Conservation (phyloP, 2,888 invertebrate species). For the Polymixis flavicincta region DNA sequence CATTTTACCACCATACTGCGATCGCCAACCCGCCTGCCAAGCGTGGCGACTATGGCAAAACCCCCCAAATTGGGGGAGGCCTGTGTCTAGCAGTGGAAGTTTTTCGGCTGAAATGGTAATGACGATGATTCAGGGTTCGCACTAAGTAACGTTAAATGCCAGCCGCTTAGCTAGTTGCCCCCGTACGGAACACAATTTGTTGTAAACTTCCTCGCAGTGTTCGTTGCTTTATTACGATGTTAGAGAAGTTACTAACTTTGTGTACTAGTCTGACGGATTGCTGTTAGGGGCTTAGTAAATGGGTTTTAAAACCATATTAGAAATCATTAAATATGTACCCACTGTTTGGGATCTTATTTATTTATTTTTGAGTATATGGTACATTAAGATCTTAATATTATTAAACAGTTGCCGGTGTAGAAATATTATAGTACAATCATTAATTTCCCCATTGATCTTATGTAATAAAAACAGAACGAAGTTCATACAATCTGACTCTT, state of each 20-base stretch:
- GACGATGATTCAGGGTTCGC: no score
- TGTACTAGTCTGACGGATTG: neutral
- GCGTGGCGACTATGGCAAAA: no score
- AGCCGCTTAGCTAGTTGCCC: slow-evolving; percentile 3
- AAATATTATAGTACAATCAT: no score
- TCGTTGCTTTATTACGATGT: slow-evolving; percentile 5
- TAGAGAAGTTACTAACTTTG: neutral
- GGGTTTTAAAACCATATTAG: neutral
- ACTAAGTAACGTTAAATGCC: neutral
- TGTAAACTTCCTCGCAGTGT: slow-evolving; percentile 21
- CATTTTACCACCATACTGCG: no score
- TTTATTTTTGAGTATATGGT: no score
- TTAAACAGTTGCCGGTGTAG: no score
- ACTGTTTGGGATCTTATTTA: neutral
- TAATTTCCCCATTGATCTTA: no score
- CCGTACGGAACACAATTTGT: slow-evolving; percentile 14
- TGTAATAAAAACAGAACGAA: neutral
- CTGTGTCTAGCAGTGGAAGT: no score
- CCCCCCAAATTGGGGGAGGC: no score
- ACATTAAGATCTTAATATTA: no score
- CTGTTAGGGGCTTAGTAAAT: neutral
- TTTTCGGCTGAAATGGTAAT: no score
- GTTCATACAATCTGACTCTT: neutral
- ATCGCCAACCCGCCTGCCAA: no score
- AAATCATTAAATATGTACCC: neutral